Percentiles rank a stretch among this genome's conserved stretches.
Conservation (phyloP, 30 jellyfish, hydroid and myxozoan genomes). For the Nemopilema nomurai region DNA sequence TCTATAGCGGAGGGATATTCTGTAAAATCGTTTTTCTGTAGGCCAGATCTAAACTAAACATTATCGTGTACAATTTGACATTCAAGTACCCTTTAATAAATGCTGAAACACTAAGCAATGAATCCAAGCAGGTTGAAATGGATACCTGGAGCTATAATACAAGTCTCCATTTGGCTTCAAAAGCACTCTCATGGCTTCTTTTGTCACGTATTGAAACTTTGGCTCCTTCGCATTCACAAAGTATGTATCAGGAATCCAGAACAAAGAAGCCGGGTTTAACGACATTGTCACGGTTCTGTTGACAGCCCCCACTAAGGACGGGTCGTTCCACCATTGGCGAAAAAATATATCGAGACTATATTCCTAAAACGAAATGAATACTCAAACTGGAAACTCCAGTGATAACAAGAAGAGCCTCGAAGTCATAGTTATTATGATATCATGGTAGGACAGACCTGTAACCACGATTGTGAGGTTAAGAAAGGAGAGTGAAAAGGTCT, state of each 20-base stretch:
- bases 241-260: conserved; percentile 59
- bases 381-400: not conserved
- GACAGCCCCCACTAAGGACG: conserved; percentile 32
- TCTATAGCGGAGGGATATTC: too few relatives aligned
- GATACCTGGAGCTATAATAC: conserved; percentile 51
- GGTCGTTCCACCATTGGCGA: conserved; percentile 67
- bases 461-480: too few relatives aligned
- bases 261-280: conserved; percentile 6
- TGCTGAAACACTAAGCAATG: too few relatives aligned
- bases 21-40: too few relatives aligned
- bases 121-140: too few relatives aligned
- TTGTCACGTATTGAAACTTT: conserved; percentile 38
- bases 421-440: too few relatives aligned
- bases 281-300: conserved; percentile 44
- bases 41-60: too few relatives aligned
- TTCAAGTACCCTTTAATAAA: too few relatives aligned
- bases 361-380: conserved; percentile 1
- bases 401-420: too few relatives aligned
- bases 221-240: conserved; percentile 44
- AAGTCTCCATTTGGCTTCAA: conserved; percentile 42
- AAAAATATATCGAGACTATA: conserved; percentile 34
- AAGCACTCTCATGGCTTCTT: conserved; percentile 29
- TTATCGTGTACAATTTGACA: too few relatives aligned
- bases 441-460: too few relatives aligned
- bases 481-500: too few relatives aligned